These are phyloP conservation scores for Leptonema lineaticorne DNA, from an alignment of 1,140 invertebrate genomes.

Conservation along the genomic window DNA sequence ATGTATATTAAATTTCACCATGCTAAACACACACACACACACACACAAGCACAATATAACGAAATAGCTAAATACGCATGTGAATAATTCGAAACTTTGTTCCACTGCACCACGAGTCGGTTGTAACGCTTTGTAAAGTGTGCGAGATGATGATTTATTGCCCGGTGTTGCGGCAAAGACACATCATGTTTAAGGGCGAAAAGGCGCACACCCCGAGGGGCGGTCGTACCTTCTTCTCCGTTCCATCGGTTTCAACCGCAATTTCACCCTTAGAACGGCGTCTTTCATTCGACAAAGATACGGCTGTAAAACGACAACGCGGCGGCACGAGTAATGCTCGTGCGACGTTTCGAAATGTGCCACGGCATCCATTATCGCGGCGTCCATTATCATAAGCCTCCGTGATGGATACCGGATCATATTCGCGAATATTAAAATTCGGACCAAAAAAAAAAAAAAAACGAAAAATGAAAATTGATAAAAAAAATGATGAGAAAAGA, in stretches of 20 bases:
- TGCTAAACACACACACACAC: background rate
- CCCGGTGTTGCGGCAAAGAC: background rate
- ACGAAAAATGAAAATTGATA: no score
- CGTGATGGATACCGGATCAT: constrained; percentile 17
- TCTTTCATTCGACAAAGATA: background rate
- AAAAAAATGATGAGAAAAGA: no score
- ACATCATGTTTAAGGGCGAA: background rate
- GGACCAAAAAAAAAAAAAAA: background rate
- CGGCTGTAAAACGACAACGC: background rate
- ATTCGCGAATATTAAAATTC: background rate
- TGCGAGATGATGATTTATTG: constrained; percentile 7
- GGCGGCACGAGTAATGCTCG: constrained; percentile 3
- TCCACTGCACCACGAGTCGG: no score
- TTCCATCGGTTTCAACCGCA: no score
- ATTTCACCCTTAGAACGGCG: no score
- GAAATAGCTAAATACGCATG: no score
- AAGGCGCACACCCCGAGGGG: background rate
- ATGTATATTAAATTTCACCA: no score
- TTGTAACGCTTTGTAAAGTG: no score
- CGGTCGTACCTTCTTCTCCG: no score
- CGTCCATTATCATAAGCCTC: constrained; percentile 9
- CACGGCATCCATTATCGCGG: background rate
- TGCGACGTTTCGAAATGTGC: constrained; percentile 4
- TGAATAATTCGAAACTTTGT: no score
- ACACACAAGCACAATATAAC: background rate